A percentile compares a stretch with the other conserved stretches of the same genome.
Conservation (phyloP, 2,888 invertebrate genomes). For the Pammene aurita region DNA sequence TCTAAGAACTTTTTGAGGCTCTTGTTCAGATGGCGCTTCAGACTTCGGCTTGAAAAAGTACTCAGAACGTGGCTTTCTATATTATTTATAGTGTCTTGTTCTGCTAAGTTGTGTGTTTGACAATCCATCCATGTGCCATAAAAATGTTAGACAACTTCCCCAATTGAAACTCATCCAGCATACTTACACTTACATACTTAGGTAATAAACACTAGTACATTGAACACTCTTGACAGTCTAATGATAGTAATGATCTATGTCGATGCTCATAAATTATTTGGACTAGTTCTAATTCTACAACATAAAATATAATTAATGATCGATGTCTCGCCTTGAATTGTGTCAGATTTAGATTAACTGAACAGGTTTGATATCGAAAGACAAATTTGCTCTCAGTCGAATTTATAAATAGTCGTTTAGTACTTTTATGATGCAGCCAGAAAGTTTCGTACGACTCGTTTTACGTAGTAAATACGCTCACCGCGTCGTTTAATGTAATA, state of each 20-base stretch:
- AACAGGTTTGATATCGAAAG: conserved; percentile 31
- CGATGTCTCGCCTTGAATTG: conserved; percentile 17
- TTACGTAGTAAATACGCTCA: not conserved
- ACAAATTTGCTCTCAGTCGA: conserved; percentile 20
- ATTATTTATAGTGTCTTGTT: too few relatives aligned
- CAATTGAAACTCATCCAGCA: not conserved
- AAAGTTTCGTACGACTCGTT: not conserved
- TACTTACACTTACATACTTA: not conserved
- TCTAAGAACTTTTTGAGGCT: too few relatives aligned
- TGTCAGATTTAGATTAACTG: conserved; percentile 29
- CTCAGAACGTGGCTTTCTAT: too few relatives aligned
- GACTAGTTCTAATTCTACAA: not conserved
- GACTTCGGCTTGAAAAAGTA: too few relatives aligned
- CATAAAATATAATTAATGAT: conserved; percentile 26
- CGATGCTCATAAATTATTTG: conserved; percentile 18
- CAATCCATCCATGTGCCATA: too few relatives aligned
- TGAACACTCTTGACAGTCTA: conserved; percentile 3
- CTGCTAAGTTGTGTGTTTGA: too few relatives aligned
- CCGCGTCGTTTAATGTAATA: not conserved
- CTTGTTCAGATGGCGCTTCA: too few relatives aligned
- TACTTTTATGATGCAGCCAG: not conserved
- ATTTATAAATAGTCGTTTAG: conserved; percentile 9
- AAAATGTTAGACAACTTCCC: too few relatives aligned
- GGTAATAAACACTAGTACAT: conserved; percentile 15
- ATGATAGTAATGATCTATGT: conserved; percentile 31